Conservation (phyloP, 1,140 invertebrate genomes). For the Pemphigus obesinymphae region DNA sequence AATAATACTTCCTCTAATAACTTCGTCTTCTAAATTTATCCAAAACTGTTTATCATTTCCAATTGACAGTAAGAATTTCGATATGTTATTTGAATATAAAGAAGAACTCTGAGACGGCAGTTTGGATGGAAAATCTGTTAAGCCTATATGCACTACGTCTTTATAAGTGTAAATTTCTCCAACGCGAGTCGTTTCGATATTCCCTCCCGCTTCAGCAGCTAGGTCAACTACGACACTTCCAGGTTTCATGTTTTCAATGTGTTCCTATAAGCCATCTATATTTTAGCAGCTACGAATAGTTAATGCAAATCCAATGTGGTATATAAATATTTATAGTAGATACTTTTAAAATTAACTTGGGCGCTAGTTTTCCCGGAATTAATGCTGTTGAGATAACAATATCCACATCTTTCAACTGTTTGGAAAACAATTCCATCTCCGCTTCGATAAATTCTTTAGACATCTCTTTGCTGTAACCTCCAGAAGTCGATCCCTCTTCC, state of each 20-base stretch:
- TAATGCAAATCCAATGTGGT: neutral
- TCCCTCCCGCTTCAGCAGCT: conserved; percentile 83
- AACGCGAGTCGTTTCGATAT: conserved; percentile 77
- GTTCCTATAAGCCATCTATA: conserved; percentile 58
- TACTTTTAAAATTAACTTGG: conserved; percentile 71
- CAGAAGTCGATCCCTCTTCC: conserved; percentile 78
- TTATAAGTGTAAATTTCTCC: conserved; percentile 71
- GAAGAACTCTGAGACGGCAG: conserved; percentile 82
- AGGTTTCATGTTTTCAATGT: conserved; percentile 78
- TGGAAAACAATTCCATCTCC: conserved; percentile 79
- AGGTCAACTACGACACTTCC: conserved; percentile 86
- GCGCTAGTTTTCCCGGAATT: conserved; percentile 83
- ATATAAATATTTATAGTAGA: too few species aligned
- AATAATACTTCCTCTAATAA: conserved; percentile 76
- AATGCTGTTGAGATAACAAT: conserved; percentile 83
- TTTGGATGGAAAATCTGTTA: conserved; percentile 78
- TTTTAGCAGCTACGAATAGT: neutral
- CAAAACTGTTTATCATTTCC: conserved; percentile 73
- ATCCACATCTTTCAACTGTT: conserved; percentile 74
- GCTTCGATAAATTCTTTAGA: conserved; percentile 81
- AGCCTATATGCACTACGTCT: conserved; percentile 78
- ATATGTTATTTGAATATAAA: conserved; percentile 85
- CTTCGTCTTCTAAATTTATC: conserved; percentile 79
- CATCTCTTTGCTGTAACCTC: conserved; percentile 89
- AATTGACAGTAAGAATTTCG: conserved; percentile 78